Conservation (phyloP, 2,888 invertebrate species). For the Sipha maydis region DNA sequence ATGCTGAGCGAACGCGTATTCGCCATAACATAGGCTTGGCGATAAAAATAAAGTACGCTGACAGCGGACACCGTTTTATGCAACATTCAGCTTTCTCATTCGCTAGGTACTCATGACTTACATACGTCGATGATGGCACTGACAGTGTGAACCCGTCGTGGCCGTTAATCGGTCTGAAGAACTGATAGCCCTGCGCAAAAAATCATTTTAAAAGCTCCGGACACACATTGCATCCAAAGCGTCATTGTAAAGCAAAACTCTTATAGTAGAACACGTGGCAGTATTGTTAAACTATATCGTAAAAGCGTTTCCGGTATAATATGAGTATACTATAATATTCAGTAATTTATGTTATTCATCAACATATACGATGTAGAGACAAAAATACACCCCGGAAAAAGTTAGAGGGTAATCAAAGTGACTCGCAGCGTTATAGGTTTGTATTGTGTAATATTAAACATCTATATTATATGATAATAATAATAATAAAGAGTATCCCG, state of each 20-base stretch:
- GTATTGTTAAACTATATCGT: background rate
- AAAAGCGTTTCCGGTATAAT: background rate
- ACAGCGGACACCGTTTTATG: slow-evolving; percentile 63
- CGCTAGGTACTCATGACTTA: slow-evolving; percentile 67
- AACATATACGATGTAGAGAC: background rate
- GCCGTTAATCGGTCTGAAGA: slow-evolving; percentile 73
- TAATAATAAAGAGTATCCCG: too few species aligned
- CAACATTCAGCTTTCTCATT: slow-evolving; percentile 62
- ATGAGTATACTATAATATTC: background rate
- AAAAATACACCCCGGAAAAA: background rate
- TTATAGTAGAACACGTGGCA: background rate
- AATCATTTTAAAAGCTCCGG: slow-evolving; percentile 62
- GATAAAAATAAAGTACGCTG: slow-evolving; percentile 55
- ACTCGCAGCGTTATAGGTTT: slow-evolving; percentile 49
- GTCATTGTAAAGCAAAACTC: background rate
- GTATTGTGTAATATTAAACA: background rate
- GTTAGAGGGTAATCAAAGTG: background rate
- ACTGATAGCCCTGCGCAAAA: slow-evolving; percentile 70
- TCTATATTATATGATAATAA: too few species aligned
- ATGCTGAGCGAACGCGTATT: slow-evolving; percentile 44
- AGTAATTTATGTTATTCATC: too few species aligned
- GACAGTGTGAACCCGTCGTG: slow-evolving; percentile 83
- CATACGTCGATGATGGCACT: slow-evolving; percentile 81
- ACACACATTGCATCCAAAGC: background rate
- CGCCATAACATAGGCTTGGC: background rate